A percentile compares a stretch with the other conserved stretches of the same genome.
Evolutionary conservation across 2,797 vertebrate genomes (phyloP).

Genomic region (Acrossocheilus wenchowensis): DNA sequence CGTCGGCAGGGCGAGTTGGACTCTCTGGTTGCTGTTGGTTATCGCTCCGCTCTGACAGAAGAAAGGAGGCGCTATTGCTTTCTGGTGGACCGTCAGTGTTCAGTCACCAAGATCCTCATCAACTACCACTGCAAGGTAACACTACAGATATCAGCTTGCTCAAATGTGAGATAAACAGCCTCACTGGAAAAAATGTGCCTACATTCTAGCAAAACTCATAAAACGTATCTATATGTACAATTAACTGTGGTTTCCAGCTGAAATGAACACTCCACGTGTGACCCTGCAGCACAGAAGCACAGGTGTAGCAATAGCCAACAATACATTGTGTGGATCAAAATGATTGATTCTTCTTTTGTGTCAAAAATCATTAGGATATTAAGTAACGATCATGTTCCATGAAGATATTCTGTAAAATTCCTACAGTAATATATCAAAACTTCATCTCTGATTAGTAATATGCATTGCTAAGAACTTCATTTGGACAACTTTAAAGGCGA

Average conservation of each 20-base stretch:
- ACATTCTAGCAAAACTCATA: neutral
- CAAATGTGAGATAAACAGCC: neutral
- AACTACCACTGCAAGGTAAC: conserved; percentile 86
- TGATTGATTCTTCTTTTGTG: too few species aligned
- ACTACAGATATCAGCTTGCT: neutral
- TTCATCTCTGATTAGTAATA: too few species aligned
- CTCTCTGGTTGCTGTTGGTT: conserved; percentile 82
- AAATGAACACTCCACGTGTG: neutral
- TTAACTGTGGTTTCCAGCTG: neutral
- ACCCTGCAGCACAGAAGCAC: too few species aligned
- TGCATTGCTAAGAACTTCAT: too few species aligned
- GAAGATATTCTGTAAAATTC: too few species aligned
- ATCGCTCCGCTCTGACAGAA: conserved; percentile 85
- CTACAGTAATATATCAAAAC: too few species aligned
- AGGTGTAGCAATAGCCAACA: too few species aligned
- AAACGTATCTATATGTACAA: neutral
- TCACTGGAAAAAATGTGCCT: neutral
- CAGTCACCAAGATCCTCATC: conserved; percentile 86
- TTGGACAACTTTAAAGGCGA: too few species aligned
- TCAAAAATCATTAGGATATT: too few species aligned
- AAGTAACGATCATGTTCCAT: too few species aligned
- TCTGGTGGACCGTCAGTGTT: conserved; percentile 87
- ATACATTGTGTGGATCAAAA: too few species aligned
- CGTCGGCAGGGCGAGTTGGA: conserved; percentile 85
- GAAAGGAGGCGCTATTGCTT: conserved; percentile 87